Evolutionary conservation across 2,113 vertebrate species (phyloP), one percentile per base, ranked within the genome.

Genomic region (Zingel zingel): DNA sequence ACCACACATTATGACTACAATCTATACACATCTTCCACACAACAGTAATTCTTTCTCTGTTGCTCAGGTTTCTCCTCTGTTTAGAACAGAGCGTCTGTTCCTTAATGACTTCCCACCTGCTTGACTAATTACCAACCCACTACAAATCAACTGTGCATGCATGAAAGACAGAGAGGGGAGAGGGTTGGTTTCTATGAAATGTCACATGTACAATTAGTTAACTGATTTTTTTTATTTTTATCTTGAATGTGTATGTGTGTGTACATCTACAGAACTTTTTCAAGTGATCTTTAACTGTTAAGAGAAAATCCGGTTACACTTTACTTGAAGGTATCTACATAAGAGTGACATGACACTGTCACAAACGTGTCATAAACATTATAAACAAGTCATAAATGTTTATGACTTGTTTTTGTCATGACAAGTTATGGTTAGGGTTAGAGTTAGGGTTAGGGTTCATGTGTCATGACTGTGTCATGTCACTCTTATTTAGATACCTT

Each of bases 71-170:
- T 56, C 27, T 68, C 71, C 61, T 69, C 74, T 39, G 65, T 73
- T 69, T 65, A 58, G 65, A 82, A 77, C 81, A 13, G 33, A 86
- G 59, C 77, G 79, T 91, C 84, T 90, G 86, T 79, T 86, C 67
- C 83, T 80, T 89, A 93, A 93, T 88, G 83, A 84, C 85, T 86
- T 82, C 75, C 91, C 88, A 90, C 82, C 85, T 88, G 85, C 87
- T 77, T 86, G 81, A 87, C 84, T 89, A 88, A 92, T 92, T 90
- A 91, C 77, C 58, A 64, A 61, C 79, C 70, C 33, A 72, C 80
- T 74, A 77, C 77, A 86, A 83, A 85, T 80, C 62, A 83, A 79
- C 78, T 65, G 83, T 81, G 75, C 81, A 23, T 82, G 69, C 79
- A 59, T 81, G 64, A 59, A 61, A 86, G 85, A 85, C 79, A 56